Evolutionary conservation across 2,888 invertebrate species (phyloP).

Genomic region (Eristalinus aeneus): DNA sequence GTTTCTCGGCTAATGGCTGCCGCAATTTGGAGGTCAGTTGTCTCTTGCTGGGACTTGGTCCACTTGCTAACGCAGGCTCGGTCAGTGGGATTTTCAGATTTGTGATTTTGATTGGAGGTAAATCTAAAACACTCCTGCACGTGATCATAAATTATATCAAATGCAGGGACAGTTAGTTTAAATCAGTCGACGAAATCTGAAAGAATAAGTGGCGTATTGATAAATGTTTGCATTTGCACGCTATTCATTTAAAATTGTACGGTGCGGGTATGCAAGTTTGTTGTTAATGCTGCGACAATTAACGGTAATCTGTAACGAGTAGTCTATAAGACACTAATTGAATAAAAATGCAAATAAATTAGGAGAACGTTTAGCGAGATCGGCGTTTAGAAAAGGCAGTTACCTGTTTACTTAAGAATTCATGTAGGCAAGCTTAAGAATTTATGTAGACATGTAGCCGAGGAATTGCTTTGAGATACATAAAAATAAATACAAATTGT

Average conservation of each 20-base stretch:
- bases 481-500: no score
- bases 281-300: no score
- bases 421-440: no score
- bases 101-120: constrained; percentile 7
- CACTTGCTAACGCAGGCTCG: neutral
- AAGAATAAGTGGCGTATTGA: constrained; percentile 4
- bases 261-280: no score
- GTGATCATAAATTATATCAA: constrained; percentile 20
- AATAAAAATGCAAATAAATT: no score
- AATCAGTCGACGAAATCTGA: constrained; percentile 23
- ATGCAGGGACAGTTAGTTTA: constrained; percentile 4
- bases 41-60: neutral
- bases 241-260: constrained; percentile 6
- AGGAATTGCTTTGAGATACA: no score
- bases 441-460: no score
- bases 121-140: constrained; percentile 19
- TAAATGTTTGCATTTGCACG: neutral
- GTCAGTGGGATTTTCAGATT: neutral
- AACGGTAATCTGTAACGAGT: no score
- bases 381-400: no score
- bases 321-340: no score
- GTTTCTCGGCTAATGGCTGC: neutral
- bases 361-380: no score
- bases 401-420: no score
- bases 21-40: constrained; percentile 23